Conservation (phyloP, 2,888 invertebrate species). For the Panopea generosa region DNA sequence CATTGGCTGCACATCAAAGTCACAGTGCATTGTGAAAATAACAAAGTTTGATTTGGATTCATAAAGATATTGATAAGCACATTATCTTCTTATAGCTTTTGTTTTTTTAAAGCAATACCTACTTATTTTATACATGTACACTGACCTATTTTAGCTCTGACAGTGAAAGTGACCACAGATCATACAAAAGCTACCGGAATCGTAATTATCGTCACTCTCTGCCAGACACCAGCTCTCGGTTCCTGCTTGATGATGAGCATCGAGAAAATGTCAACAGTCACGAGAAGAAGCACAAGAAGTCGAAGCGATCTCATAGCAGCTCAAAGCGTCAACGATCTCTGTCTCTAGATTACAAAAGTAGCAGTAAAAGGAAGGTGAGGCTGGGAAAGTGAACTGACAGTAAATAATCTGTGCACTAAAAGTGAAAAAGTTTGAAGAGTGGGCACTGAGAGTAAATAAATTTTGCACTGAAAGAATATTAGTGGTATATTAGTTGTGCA, state of each 20-base stretch:
- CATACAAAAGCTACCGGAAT: background rate
- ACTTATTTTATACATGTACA: no score
- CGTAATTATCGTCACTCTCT: constrained; percentile 25
- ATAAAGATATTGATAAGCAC: no score
- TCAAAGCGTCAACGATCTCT: constrained; percentile 42
- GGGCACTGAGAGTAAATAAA: no score
- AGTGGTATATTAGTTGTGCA: no score
- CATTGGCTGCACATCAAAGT: no score
- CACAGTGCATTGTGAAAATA: no score
- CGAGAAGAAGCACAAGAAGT: constrained; percentile 30
- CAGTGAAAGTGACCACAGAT: constrained; percentile 27
- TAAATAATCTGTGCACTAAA: background rate
- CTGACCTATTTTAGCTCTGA: constrained; percentile 34
- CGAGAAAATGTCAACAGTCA: constrained; percentile 25
- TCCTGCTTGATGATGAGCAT: constrained; percentile 16
- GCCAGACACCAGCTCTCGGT: constrained; percentile 28
- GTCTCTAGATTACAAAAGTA: constrained; percentile 30
- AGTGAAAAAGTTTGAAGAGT: background rate
- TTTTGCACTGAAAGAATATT: no score
- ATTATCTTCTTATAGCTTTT: no score
- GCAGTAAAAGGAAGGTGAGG: background rate
- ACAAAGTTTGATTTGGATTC: no score
- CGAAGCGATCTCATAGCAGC: constrained; percentile 34
- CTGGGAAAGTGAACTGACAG: constrained; percentile 4
- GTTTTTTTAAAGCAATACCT: no score